A percentile compares a stretch with the other conserved stretches of the same genome.
Conservation (phyloP, 2,113 vertebrate genomes). For the Brachirus orientalis region DNA sequence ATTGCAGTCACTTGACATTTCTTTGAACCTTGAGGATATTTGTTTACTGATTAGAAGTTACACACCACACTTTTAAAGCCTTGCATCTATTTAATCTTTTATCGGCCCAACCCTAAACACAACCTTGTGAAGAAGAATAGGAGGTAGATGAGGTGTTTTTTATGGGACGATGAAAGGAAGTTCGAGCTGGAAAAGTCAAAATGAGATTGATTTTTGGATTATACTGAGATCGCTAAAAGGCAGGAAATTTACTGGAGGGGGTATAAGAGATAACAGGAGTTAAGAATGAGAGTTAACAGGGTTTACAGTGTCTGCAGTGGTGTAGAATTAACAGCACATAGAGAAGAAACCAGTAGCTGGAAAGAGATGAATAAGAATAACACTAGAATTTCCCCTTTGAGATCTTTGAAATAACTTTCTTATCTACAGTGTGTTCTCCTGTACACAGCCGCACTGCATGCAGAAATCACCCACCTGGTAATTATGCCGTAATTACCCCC, state of each 20-base stretch:
- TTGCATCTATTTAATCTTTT: no score
- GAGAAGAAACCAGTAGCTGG: background rate
- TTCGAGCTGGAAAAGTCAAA: no score
- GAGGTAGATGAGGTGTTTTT: no score
- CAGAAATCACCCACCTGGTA: conserved; percentile 40
- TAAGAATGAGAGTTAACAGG: no score
- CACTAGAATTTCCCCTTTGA: conserved; percentile 1
- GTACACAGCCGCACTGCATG: background rate
- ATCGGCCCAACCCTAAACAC: no score
- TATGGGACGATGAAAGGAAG: no score
- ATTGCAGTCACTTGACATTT: no score
- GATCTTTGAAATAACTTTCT: conserved; percentile 10
- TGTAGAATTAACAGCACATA: conserved; percentile 15
- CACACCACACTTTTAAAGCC: no score
- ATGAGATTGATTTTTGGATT: conserved; percentile 9
- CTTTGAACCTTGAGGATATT: no score
- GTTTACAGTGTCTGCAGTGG: conserved; percentile 6
- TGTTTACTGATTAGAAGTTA: no score
- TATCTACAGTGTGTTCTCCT: conserved; percentile 14
- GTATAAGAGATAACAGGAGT: background rate
- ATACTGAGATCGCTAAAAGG: conserved; percentile 10
- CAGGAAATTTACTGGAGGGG: background rate
- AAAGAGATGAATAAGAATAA: background rate
- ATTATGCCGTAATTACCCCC: conserved; percentile 49
- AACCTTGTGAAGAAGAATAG: no score